These are phyloP conservation scores for Psittacus erithacus DNA, from an alignment of 2,113 vertebrate species.

Conservation along the genomic window DNA sequence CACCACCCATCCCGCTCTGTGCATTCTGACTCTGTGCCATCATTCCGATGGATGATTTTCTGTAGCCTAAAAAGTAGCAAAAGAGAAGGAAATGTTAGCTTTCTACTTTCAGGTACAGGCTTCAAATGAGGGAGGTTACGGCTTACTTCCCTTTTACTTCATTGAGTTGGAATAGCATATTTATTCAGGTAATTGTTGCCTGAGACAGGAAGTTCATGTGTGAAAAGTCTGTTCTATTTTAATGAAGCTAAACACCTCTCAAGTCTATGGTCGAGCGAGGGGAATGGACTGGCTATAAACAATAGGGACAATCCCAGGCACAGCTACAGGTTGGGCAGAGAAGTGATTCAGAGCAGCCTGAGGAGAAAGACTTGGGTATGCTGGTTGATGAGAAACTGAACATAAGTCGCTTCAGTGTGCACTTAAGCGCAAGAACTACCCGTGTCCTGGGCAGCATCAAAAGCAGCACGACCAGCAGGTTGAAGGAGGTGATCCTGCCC, in stretches of 20 bases:
- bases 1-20: constrained; percentile 95
- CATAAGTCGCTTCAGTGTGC: neutral
- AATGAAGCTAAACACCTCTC: neutral
- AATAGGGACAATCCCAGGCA: neutral
- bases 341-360: neutral
- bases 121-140: neutral
- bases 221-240: neutral
- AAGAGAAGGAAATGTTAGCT: neutral
- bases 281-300: neutral
- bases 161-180: neutral
- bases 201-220: neutral
- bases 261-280: neutral
- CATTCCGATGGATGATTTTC: constrained; percentile 82
- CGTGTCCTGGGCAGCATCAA: neutral
- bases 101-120: neutral
- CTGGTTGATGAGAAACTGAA: neutral
- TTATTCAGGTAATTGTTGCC: neutral
- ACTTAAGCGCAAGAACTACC: neutral
- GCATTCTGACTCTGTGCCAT: constrained; percentile 78
- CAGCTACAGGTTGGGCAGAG: neutral
- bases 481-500: neutral
- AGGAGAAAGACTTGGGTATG: neutral
- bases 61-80: constrained; percentile 76
- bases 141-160: neutral
- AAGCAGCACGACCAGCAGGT: neutral